phyloP scores from a whole-genome alignment of 1,140 invertebrate genomes.

The Subanguina moxae region DNA sequence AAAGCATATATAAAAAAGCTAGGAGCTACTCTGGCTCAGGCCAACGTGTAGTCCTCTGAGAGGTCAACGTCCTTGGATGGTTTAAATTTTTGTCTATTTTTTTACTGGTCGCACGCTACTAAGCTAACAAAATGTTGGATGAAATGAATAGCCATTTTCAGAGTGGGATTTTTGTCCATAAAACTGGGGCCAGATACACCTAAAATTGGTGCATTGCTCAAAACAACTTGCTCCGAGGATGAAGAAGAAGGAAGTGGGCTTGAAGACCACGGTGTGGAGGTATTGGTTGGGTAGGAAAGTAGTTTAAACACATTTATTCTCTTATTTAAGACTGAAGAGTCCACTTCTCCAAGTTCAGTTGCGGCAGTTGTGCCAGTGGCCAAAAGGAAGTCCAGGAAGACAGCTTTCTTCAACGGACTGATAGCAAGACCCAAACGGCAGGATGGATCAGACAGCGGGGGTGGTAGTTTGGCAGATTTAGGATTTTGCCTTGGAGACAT shows the following conservation, averaged over 20 bases:
- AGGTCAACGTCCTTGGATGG: too few relatives aligned
- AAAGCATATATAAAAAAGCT: neutral
- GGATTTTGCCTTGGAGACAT: constrained; percentile 53
- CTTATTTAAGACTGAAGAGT: constrained; percentile 2
- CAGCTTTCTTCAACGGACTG: neutral
- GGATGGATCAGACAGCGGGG: constrained; percentile 1
- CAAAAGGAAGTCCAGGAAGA: neutral
- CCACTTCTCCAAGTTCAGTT: neutral
- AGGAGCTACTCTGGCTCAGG: too few relatives aligned
- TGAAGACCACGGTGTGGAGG: constrained; percentile 44
- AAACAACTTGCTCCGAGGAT: constrained; percentile 50
- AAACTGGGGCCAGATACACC: constrained; percentile 49
- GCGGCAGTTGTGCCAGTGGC: neutral
- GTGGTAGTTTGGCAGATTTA: constrained; percentile 38
- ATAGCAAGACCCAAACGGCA: constrained; percentile 14
- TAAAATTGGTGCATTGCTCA: constrained; percentile 48
- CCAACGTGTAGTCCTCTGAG: too few relatives aligned
- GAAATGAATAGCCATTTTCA: constrained; percentile 11
- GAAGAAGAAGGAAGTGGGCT: constrained; percentile 40
- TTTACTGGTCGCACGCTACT: too few relatives aligned
- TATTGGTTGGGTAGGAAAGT: neutral
- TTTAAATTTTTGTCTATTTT: too few relatives aligned
- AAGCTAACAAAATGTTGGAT: too few relatives aligned
- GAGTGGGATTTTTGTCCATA: constrained; percentile 43
- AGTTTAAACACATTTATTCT: too few relatives aligned